phyloP scores from a whole-genome alignment of 1,140 invertebrate species.

The Pollicipes pollicipes region DNA sequence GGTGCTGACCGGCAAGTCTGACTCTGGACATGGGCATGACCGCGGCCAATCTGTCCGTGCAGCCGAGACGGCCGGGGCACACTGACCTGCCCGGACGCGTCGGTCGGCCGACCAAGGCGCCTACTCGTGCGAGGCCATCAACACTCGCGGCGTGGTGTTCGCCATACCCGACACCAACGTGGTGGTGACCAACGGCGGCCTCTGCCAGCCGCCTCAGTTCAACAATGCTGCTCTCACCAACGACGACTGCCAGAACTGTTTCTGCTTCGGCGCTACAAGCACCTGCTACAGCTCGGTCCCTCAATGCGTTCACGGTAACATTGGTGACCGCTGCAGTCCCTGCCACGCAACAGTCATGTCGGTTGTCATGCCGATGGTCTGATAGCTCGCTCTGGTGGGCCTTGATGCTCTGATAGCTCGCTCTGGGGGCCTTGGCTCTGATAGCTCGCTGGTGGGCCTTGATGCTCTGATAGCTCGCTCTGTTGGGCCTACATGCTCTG shows the following conservation, averaged over 20 bases:
- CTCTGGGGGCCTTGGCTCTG: no score
- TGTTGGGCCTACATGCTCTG: no score
- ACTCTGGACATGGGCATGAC: not conserved
- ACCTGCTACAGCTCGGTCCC: slow-evolving; percentile 38
- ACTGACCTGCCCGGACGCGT: slow-evolving; percentile 31
- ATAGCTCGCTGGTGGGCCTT: no score
- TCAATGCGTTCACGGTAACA: no score
- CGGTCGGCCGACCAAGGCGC: slow-evolving; percentile 68
- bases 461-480: no score
- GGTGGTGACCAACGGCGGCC: slow-evolving; percentile 37
- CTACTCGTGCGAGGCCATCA: slow-evolving; percentile 94
- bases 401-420: no score
- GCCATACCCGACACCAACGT: slow-evolving; percentile 81
- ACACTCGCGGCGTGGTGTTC: slow-evolving; percentile 61
- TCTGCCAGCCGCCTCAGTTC: slow-evolving; percentile 59
- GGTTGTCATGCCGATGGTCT: no score
- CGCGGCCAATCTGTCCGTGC: slow-evolving; percentile 4
- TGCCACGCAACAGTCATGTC: no score
- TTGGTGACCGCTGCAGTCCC: no score
- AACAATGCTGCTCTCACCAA: slow-evolving; percentile 46
- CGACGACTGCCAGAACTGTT: slow-evolving; percentile 73
- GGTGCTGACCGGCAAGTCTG: no score
- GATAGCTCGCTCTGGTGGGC: no score
- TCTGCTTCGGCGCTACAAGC: slow-evolving; percentile 74
- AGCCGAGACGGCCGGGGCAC: slow-evolving; percentile 34